Percentiles rank a stretch among this genome's conserved stretches.
phyloP scores from a whole-genome alignment of 2,113 vertebrate genomes.

The Phocoena phocoena region DNA sequence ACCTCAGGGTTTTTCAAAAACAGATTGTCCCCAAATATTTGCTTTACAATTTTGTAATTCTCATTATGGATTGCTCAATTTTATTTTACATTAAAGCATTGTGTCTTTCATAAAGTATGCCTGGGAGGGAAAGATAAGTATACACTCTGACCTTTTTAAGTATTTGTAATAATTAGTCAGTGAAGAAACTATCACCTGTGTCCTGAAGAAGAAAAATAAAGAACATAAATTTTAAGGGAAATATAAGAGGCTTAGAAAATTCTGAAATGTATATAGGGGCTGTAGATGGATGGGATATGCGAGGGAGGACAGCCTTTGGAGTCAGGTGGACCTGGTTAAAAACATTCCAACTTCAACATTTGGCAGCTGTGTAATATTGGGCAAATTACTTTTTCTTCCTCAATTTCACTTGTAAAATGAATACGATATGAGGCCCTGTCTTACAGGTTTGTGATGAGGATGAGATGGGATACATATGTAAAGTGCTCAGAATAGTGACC shows the following conservation, averaged over 20 bases:
- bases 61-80: not conserved
- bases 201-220: not conserved
- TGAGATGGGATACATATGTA: not conserved
- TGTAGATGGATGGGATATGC: not conserved
- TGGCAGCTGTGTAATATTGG: not conserved
- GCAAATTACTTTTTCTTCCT: not conserved
- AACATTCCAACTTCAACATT: not conserved
- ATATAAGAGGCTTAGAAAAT: not conserved
- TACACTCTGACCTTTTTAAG: not conserved
- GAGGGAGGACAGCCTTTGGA: not conserved
- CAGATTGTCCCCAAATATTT: not conserved
- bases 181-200: not conserved
- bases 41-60: not conserved
- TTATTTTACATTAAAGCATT: not conserved
- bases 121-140: not conserved
- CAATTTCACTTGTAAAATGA: not conserved
- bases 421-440: not conserved
- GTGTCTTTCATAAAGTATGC: not conserved
- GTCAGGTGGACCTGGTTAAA: not conserved
- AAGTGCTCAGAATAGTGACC: not conserved
- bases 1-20: not conserved
- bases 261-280: not conserved
- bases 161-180: conserved; percentile 10
- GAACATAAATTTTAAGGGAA: not conserved
- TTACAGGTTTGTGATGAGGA: not conserved